Conservation (phyloP, 2,113 vertebrate genomes). For the Progne subis region DNA sequence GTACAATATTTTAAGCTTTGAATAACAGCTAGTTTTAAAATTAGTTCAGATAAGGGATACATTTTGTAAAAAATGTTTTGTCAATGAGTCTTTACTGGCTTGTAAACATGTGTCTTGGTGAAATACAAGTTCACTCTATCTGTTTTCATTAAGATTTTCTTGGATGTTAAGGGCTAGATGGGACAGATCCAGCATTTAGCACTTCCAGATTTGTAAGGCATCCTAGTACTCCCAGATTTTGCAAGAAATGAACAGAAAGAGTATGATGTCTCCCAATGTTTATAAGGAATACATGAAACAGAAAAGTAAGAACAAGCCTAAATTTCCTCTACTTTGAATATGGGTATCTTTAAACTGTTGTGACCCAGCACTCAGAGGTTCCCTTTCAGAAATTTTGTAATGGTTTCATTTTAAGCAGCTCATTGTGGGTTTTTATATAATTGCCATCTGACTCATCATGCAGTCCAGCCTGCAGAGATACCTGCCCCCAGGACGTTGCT, state of each 20-base stretch:
- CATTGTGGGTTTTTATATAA: rapidly evolving
- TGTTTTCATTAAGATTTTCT: neutral
- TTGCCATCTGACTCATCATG: neutral
- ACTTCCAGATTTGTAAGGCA: neutral
- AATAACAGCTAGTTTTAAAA: neutral
- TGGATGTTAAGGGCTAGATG: neutral
- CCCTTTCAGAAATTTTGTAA: neutral
- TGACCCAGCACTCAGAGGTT: neutral
- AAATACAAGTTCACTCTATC: neutral
- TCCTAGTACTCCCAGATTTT: neutral
- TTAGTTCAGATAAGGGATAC: rapidly evolving
- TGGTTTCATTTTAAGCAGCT: neutral
- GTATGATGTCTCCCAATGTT: rapidly evolving
- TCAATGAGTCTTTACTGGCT: neutral
- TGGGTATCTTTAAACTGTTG: neutral
- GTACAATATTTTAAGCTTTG: neutral
- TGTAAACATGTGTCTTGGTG: neutral
- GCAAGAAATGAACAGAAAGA: neutral
- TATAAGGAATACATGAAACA: neutral
- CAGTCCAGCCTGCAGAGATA: neutral
- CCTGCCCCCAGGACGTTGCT: neutral
- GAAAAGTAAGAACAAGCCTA: neutral
- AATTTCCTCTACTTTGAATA: neutral
- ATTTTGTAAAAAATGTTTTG: neutral
- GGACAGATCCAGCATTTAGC: neutral